phyloP scores from a whole-genome alignment of 2,797 vertebrate genomes.

The Myotis pilosus region DNA sequence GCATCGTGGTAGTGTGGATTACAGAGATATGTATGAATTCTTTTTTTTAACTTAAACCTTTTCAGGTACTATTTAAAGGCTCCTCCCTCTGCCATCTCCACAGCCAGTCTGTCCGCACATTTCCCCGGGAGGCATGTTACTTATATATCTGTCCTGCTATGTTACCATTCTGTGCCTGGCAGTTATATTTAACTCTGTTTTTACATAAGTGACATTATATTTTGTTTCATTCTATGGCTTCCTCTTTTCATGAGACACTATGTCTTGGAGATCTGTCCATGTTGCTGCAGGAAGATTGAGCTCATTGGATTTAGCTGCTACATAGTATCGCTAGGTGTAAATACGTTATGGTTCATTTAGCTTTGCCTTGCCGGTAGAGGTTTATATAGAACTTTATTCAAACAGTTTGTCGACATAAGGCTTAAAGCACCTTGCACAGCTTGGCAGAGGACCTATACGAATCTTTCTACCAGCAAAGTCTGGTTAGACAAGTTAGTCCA shows the following conservation, averaged over 20 bases:
- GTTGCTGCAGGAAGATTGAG: background rate
- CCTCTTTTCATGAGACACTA: conserved; percentile 19
- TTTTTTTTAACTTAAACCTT: background rate
- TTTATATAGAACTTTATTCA: background rate
- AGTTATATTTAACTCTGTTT: background rate
- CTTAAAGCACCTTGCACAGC: background rate
- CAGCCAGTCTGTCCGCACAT: background rate
- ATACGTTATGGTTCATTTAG: background rate
- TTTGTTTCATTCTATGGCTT: background rate
- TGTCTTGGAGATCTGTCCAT: background rate
- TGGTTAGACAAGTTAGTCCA: background rate
- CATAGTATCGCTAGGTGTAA: background rate
- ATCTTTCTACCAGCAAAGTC: background rate
- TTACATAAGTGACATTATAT: background rate
- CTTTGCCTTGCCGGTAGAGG: background rate
- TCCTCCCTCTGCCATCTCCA: background rate
- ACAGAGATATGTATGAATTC: background rate
- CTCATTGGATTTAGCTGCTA: conserved; percentile 6
- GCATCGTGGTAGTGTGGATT: background rate
- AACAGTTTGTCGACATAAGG: background rate
- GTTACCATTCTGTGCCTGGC: background rate
- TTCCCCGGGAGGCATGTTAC: background rate
- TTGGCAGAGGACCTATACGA: background rate
- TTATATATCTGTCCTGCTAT: background rate
- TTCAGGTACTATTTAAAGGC: background rate